Evolutionary conservation across 2,113 vertebrate species (phyloP).

Genomic region (Astatotilapia flaviijosephi): DNA sequence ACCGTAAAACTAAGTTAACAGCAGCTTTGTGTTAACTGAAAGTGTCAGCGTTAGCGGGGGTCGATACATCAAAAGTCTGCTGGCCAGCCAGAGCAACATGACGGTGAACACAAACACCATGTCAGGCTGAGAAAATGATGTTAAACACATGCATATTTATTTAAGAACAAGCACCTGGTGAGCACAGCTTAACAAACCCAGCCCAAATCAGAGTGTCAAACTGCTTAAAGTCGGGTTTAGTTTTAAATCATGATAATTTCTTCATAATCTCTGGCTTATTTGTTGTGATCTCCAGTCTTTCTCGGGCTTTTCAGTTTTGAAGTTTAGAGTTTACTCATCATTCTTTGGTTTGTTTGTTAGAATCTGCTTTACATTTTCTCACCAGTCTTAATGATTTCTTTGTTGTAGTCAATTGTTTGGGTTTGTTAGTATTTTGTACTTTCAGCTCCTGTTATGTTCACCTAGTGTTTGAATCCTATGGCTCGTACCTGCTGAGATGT

Average conservation of each 20-base stretch:
- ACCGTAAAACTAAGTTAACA: neutral
- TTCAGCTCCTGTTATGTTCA: neutral
- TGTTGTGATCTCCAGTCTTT: neutral
- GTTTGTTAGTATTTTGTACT: neutral
- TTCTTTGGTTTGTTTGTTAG: neutral
- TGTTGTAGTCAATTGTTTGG: neutral
- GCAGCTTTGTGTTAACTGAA: neutral
- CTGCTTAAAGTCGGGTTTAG: neutral
- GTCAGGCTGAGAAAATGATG: neutral
- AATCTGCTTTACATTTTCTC: neutral
- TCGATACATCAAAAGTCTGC: neutral
- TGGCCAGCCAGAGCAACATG: neutral
- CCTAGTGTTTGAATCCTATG: neutral
- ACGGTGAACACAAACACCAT: neutral
- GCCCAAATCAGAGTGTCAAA: neutral
- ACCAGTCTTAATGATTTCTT: neutral
- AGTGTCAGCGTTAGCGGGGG: neutral
- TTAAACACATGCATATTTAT: neutral
- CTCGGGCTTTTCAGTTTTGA: neutral
- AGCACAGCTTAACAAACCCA: neutral
- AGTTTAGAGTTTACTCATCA: neutral
- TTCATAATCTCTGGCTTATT: neutral
- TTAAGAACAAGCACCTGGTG: neutral
- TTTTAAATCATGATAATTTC: neutral
- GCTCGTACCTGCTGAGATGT: neutral